A percentile compares a stretch with the other conserved stretches of the same genome.
Conservation (phyloP, 1,140 invertebrate species). For the Polyergus mexicanus region DNA sequence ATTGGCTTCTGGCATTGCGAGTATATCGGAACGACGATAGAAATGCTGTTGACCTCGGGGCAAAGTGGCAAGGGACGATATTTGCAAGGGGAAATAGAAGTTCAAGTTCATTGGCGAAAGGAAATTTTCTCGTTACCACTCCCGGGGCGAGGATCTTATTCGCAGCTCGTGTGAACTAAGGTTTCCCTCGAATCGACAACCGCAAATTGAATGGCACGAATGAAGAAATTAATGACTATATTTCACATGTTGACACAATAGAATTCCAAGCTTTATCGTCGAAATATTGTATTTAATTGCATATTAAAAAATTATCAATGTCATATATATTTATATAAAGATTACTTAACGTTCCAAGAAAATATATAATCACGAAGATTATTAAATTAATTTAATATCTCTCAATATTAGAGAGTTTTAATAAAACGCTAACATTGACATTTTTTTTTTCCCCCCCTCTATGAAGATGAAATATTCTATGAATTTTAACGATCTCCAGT, state of each 20-base stretch:
- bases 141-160: background rate
- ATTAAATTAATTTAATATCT: background rate
- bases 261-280: background rate
- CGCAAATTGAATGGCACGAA: background rate
- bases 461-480: background rate
- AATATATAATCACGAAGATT: background rate
- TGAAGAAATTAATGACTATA: background rate
- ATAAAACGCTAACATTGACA: background rate
- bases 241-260: background rate
- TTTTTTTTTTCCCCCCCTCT: no score
- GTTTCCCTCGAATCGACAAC: background rate
- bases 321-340: background rate
- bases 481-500: background rate
- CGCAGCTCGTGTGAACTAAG: background rate
- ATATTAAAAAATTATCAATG: background rate
- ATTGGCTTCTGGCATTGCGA: slow-evolving; percentile 25
- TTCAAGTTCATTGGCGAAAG: slow-evolving; percentile 73
- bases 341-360: background rate
- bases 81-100: slow-evolving; percentile 25
- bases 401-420: background rate
- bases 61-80: slow-evolving; percentile 43
- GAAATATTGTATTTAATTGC: background rate
- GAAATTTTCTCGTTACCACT: slow-evolving; percentile 13
- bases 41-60: slow-evolving; percentile 68
- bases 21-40: slow-evolving; percentile 12